Conservation (phyloP, 2,888 invertebrate species). For the Torymus tubicola region DNA sequence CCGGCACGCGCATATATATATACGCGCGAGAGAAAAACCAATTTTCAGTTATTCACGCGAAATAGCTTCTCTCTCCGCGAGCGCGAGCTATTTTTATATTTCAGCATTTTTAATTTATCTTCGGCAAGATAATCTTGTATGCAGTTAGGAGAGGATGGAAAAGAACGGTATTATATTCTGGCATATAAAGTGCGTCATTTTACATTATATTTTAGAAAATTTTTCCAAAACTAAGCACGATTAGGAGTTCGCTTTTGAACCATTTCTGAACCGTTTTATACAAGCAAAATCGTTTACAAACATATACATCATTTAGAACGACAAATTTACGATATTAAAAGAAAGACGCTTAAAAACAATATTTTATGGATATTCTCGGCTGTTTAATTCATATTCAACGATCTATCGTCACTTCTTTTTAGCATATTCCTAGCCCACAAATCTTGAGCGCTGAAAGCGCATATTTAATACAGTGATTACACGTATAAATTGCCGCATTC, state of each 20-base stretch:
- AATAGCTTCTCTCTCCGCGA: conserved; percentile 46
- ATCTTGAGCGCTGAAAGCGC: conserved; percentile 15
- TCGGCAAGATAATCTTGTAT: conserved; percentile 35
- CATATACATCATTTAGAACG: no score
- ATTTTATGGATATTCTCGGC: no score
- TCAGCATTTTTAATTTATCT: conserved; percentile 51
- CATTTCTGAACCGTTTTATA: no score
- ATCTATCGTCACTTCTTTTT: background rate
- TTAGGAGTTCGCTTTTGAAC: no score
- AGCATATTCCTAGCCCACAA: background rate
- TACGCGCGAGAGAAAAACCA: conserved; percentile 54
- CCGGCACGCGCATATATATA: conserved; percentile 43
- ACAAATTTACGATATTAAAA: no score
- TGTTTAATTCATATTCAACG: background rate
- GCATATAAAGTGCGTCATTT: no score
- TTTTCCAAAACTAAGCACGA: no score
- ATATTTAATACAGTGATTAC: conserved; percentile 43
- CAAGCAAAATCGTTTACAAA: no score
- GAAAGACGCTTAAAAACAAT: no score
- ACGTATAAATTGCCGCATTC: conserved; percentile 7
- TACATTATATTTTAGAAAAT: no score
- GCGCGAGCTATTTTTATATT: conserved; percentile 36
- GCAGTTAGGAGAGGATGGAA: background rate
- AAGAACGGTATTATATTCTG: conserved; percentile 1
- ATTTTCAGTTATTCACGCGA: conserved; percentile 59